phyloP scores from a whole-genome alignment of 1,140 invertebrate species.

The Solen grandis region DNA sequence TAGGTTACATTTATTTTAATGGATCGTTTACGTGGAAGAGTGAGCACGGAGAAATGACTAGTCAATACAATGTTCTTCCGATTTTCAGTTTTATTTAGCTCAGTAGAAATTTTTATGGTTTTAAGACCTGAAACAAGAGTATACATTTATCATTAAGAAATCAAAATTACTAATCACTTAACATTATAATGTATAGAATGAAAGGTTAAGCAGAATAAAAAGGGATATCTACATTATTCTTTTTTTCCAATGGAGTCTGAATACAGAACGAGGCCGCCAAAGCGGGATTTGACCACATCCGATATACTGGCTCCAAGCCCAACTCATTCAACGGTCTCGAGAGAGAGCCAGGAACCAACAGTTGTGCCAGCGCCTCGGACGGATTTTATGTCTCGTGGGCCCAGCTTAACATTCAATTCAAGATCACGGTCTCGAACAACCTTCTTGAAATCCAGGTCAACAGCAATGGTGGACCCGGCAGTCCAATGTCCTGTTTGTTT shows the following conservation, averaged over 20 bases:
- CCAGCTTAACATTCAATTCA: neutral
- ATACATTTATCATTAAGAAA: too few species aligned
- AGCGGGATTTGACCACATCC: constrained; percentile 17
- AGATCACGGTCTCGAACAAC: constrained; percentile 10
- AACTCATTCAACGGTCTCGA: constrained; percentile 10
- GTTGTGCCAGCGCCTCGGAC: neutral
- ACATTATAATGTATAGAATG: too few species aligned
- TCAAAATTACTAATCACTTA: too few species aligned
- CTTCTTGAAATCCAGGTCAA: neutral
- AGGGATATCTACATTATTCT: too few species aligned
- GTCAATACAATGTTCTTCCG: too few species aligned
- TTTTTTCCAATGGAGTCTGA: constrained; percentile 17
- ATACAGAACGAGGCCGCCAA: neutral
- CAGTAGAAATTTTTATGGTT: too few species aligned
- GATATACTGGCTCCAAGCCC: constrained; percentile 33
- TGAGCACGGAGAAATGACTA: too few species aligned
- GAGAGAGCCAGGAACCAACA: constrained; percentile 26
- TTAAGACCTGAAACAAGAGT: too few species aligned
- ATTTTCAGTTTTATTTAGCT: too few species aligned
- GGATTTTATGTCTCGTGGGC: neutral
- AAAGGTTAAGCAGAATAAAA: too few species aligned
- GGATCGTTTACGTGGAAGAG: too few species aligned
- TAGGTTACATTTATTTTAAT: too few species aligned
- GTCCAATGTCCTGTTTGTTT: constrained; percentile 39
- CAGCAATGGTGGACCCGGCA: neutral